phyloP scores from a whole-genome alignment of 2,797 vertebrate species.

The Lepilemur septentrionalis region DNA sequence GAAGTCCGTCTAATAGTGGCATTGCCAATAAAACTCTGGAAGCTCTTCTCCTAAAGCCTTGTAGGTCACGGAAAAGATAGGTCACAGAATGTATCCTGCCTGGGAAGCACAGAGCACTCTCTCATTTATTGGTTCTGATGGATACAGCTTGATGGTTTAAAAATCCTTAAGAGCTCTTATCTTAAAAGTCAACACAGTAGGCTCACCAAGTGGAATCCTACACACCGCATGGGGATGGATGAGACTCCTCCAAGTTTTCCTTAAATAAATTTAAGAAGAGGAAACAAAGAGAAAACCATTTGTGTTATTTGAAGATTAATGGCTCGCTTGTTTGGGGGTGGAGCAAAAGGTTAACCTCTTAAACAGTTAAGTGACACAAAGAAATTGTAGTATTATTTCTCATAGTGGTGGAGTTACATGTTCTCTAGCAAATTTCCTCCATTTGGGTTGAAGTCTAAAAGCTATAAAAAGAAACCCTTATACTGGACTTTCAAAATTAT shows the following conservation, averaged over 20 bases:
- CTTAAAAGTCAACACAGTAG: constrained; percentile 71
- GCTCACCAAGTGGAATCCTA: constrained; percentile 23
- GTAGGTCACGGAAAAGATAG: constrained; percentile 89
- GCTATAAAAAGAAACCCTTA: neutral
- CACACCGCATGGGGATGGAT: neutral
- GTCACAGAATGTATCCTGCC: constrained; percentile 81
- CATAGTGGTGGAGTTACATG: neutral
- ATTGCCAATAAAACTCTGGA: constrained; percentile 86
- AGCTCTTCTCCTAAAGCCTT: constrained; percentile 91
- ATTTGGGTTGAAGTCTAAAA: constrained; percentile 33
- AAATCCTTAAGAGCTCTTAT: constrained; percentile 74
- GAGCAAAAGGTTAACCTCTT: constrained; percentile 64
- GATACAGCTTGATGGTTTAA: constrained; percentile 64
- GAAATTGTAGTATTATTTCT: constrained; percentile 53
- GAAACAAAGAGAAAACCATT: constrained; percentile 8
- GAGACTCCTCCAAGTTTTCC: neutral
- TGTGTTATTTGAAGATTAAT: constrained; percentile 65
- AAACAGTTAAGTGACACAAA: constrained; percentile 62
- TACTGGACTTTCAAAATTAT: neutral
- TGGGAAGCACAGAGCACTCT: constrained; percentile 62
- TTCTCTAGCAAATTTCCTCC: constrained; percentile 23
- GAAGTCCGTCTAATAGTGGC: constrained; percentile 89
- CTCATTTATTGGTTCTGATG: constrained; percentile 75
- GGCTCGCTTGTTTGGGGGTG: constrained; percentile 43
- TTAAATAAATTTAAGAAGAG: constrained; percentile 57